Evolutionary conservation across 35 echinoderm and acorn worm genomes (phyloP), one percentile per base, ranked within the genome.

Genomic region (Ptychodera flava): DNA sequence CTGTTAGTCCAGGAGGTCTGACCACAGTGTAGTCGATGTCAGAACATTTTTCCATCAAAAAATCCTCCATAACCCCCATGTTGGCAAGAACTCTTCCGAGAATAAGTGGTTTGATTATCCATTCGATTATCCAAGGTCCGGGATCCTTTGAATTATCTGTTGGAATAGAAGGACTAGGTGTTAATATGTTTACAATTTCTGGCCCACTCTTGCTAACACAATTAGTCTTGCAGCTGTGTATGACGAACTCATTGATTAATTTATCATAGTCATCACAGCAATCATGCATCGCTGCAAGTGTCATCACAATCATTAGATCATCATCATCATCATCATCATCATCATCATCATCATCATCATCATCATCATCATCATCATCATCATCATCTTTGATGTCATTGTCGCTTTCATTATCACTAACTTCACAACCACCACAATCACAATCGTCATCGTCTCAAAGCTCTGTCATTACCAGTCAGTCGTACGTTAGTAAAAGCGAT

Each of bases 21-120:
- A 94, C 93, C 0, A 88, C 29, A 1, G 93, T 94, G 86, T 82
- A 94, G 79, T 94, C 87, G 29, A 91, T 88, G 45, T 91, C 93
- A n/a, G 86, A 76, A 76, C 93, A 91, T 27, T 76, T 76, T 15
- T 91, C 86, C 34, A 36, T 64, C 2, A 94, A 28, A 45, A 88
- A 94, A 80, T 30, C 85, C 53, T 91, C 93, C 93, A 94, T 91
- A 29, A 31, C 2, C 27, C 77, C 77, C 89, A 94, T 94, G 35
- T 94, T 89, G 10, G n/a, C 80, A 16, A 88, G 78, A 1, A 82
- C 29, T 15, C 81, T 79, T 0, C 29, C 85, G 32, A 94, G 34
- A 28, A 91, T 88, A 0, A 86, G 90, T 36, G 79, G 81, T 52
- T 91, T 94, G 32, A 94, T 32, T 37, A 87, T 78, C 34, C 81